Base-by-base conservation (phyloP, 2,113 vertebrate genomes). In the Furnarius figulus region DNA sequence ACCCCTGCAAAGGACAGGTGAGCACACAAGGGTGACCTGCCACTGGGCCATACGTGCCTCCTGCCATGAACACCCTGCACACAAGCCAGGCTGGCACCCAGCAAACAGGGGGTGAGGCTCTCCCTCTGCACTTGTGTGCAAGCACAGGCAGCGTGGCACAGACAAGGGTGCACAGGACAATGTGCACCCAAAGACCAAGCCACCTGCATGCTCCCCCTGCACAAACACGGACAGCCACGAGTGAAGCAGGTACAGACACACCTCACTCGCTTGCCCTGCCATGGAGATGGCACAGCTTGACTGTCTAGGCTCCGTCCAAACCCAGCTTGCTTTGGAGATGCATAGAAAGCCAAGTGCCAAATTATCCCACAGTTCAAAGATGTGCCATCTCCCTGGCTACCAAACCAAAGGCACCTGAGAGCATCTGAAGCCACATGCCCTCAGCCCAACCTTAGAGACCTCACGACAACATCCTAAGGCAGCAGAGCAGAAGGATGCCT, bases 61-160 rank as follows among this genome's bases (percentile, higher is more conserved):
- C 70, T 8, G 10, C 85, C 55, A 24, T 1, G 0, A 73, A 78
- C 62, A 87, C 56, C 20, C 31, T 0, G 6, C 58, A 4, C n/a
- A 5, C 1, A 1, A n/a, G 2, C 5, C 0, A 6, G 68, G 70
- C 65, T 72, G 70, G 50, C 77, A 70, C 1, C 1, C 46, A 49
- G 77, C 1, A 0, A 22, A 3, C 19, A 0, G 3, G 7, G 22
- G 8, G 3, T 1, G 1, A 40, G 46, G 74, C 25, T 63, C 31
- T 85, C 61, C 49, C 37, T 70, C 66, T 39, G 63, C 58, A 3
- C 52, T 53, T 9, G 0, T 1, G 37, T 22, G 47, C 40, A 3
- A 65, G 59, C 37, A 11, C 33, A 10, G 1, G 0, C 4, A 2
- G 35, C 0, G 1, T 8, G 14, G 11, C 58, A n/a, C 35, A 5